Conservation (phyloP, 2,113 vertebrate genomes). For the Grammatotria lemairii region DNA sequence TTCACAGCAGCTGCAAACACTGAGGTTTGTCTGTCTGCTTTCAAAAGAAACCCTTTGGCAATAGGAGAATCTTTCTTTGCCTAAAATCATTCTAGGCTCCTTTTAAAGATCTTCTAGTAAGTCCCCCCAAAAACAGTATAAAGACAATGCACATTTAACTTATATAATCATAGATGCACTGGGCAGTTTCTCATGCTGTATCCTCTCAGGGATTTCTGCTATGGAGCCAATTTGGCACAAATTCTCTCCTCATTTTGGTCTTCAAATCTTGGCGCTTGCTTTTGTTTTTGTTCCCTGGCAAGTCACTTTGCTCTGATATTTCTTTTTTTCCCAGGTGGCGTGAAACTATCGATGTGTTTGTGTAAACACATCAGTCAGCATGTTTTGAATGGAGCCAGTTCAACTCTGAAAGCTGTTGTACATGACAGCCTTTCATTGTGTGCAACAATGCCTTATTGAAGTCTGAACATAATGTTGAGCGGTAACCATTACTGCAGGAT, state of each 20-base stretch:
- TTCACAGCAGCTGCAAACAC: background rate
- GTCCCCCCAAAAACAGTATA: background rate
- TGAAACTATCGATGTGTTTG: background rate
- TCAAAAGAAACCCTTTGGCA: slow-evolving; percentile 26
- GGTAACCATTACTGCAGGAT: background rate
- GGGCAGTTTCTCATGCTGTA: background rate
- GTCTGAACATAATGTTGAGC: background rate
- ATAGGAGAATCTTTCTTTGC: background rate
- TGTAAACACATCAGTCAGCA: slow-evolving; percentile 21
- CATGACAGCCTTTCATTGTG: background rate
- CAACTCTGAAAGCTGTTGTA: background rate
- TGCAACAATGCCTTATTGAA: background rate
- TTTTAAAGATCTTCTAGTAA: slow-evolving; percentile 18
- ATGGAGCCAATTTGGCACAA: background rate
- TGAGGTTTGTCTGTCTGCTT: slow-evolving; percentile 8
- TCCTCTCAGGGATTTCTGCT: background rate
- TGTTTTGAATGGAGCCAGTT: background rate
- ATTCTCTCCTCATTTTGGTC: background rate
- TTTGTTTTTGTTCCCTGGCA: slow-evolving; percentile 10
- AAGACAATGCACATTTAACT: background rate
- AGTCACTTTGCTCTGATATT: slow-evolving; percentile 2
- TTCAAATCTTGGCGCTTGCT: background rate
- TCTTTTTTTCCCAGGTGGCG: slow-evolving; percentile 6
- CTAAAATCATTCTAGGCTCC: background rate
- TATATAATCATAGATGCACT: background rate